Percentiles rank a stretch among this genome's conserved stretches.
Conservation (phyloP, 2,888 invertebrate species). For the Ormyrus labotus region DNA sequence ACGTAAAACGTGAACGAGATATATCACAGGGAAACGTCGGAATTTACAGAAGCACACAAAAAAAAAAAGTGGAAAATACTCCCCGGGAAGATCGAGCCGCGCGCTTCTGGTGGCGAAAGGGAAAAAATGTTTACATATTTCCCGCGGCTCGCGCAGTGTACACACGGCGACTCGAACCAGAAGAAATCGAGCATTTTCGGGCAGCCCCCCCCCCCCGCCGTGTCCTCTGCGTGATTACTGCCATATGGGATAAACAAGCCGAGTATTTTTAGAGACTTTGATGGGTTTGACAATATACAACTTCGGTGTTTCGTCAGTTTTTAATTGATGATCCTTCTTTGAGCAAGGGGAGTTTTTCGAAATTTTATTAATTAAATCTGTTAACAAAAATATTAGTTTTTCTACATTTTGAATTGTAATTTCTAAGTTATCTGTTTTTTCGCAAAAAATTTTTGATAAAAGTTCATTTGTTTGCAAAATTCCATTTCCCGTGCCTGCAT, state of each 20-base stretch:
- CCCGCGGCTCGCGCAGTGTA: constrained; percentile 23
- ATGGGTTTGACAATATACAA: constrained; percentile 21
- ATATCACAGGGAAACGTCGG: too few relatives aligned
- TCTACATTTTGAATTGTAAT: too few relatives aligned
- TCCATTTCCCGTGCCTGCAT: too few relatives aligned
- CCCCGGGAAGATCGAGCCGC: constrained; percentile 3
- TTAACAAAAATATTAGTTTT: too few relatives aligned
- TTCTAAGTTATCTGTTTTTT: too few relatives aligned
- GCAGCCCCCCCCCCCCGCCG: neutral
- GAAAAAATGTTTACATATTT: constrained; percentile 48
- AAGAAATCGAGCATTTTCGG: constrained; percentile 9
- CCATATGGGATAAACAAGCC: constrained; percentile 40
- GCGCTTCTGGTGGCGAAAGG: constrained; percentile 30
- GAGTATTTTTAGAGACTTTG: constrained; percentile 37
- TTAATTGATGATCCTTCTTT: constrained; percentile 18
- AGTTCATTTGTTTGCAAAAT: too few relatives aligned
- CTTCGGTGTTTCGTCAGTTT: constrained; percentile 19
- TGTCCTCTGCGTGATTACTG: constrained; percentile 35
- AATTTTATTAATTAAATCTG: too few relatives aligned
- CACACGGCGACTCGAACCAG: constrained; percentile 12
- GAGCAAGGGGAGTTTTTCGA: too few relatives aligned
- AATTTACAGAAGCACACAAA: too few relatives aligned
- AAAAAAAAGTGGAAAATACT: constrained; percentile 9
- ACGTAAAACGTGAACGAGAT: too few relatives aligned
- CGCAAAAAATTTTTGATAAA: too few relatives aligned